Conservation (phyloP, 2,113 vertebrate genomes). For the Echinops telfairi region DNA sequence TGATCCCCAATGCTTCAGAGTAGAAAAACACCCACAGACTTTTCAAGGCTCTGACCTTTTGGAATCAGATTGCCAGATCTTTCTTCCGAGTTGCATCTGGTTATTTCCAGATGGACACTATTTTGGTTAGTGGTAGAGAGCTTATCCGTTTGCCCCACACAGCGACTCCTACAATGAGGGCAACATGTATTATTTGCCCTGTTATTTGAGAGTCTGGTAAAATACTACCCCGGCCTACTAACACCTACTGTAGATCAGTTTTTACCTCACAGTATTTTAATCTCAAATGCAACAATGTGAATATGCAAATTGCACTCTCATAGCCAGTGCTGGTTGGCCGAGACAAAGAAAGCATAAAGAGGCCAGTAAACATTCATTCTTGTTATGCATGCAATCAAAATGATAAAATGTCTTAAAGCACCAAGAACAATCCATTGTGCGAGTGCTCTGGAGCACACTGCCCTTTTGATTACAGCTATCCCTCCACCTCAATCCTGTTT, state of each 20-base stretch:
- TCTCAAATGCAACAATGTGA: background rate
- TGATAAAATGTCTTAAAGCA: background rate
- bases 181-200: background rate
- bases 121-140: background rate
- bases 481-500: background rate
- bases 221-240: background rate
- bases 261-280: background rate
- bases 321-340: background rate
- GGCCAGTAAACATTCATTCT: background rate
- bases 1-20: no score
- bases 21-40: no score
- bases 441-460: background rate
- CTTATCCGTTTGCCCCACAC: background rate
- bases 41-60: background rate
- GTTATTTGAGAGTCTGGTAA: background rate
- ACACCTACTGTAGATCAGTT: background rate
- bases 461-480: slow-evolving; percentile 29
- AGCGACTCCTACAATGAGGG: background rate
- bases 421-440: background rate
- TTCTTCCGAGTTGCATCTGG: background rate
- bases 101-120: background rate
- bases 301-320: background rate
- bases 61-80: background rate
- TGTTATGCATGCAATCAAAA: background rate
- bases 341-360: background rate